Conservation (phyloP, 1,140 invertebrate genomes). For the Onthophagus taurus region DNA sequence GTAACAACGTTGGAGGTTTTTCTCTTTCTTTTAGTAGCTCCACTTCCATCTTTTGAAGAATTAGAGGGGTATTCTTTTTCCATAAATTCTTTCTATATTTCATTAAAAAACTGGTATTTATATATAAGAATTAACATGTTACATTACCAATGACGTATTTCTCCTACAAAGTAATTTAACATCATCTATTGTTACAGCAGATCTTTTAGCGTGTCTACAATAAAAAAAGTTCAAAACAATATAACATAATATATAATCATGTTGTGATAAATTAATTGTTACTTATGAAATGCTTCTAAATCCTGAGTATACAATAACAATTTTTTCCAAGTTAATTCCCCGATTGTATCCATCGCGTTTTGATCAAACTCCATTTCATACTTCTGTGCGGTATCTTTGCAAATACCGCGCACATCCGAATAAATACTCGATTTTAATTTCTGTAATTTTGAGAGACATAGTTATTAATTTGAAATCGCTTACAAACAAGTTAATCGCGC, state of each 20-base stretch:
- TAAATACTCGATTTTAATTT: slow-evolving; percentile 40
- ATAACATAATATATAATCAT: neutral
- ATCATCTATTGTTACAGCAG: slow-evolving; percentile 43
- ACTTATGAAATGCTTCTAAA: slow-evolving; percentile 49
- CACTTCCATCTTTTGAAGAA: too few relatives aligned
- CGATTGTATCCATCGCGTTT: slow-evolving; percentile 40
- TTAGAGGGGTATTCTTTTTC: slow-evolving; percentile 7
- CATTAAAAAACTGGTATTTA: neutral
- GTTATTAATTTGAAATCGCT: neutral
- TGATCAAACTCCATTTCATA: slow-evolving; percentile 38
- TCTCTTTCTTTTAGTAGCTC: too few relatives aligned
- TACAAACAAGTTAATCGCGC: neutral
- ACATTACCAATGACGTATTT: slow-evolving; percentile 42
- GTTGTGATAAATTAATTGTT: slow-evolving; percentile 17
- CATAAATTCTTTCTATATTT: neutral
- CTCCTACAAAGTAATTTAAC: slow-evolving; percentile 43
- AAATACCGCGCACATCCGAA: slow-evolving; percentile 38
- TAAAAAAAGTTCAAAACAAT: slow-evolving; percentile 19
- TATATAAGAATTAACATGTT: neutral
- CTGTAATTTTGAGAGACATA: slow-evolving; percentile 31
- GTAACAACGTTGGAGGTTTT: too few relatives aligned
- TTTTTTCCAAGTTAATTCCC: slow-evolving; percentile 43
- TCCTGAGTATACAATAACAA: slow-evolving; percentile 40
- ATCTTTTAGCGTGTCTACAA: slow-evolving; percentile 46
- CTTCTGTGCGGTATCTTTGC: slow-evolving; percentile 39